Evolutionary conservation across 1,140 invertebrate species (phyloP), one percentile per base, ranked within the genome.

Genomic region (Uloborus diversus): DNA sequence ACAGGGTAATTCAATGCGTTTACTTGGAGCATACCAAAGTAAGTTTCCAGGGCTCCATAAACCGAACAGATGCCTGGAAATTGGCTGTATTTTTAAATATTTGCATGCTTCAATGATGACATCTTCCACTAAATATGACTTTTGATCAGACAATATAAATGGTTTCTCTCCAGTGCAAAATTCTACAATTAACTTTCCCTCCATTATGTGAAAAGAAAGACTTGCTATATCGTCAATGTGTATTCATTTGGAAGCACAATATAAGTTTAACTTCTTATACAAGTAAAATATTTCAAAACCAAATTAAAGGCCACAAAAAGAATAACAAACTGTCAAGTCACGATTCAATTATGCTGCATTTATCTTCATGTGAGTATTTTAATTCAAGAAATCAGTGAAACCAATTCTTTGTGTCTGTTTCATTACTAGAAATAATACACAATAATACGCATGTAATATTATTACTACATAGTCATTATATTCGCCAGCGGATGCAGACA

Each of bases 61-160:
- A 13, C 91, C 91, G 88, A 94, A 96, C 14, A 96, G 86, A 83
- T 94, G 91, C 76, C 92, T 88, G 28, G 91, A 90, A n/a, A 93
- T 85, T 9, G 94, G 93, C 27, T 91, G 89, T 84, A 96, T 93
- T 1, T 89, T 88, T 64, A 93, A 85, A 53, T 89, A 85, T 85
- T 91, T 91, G 82, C 92, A 93, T 66, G 93, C 85, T 83, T 89
- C 85, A 70, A 91, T 91, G 83, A 92, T 92, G 9, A 94, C 87
- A 84, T 94, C 91, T 87, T 95, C 94, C 27, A 88, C 88, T 17
- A 78, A 4, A 64, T 47, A 78, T 11, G 11, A 42, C 28, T 5
- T 57, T 30, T 47, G 33, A n/a, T 14, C 49, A 20, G 4, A 13
- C 11, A 68, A 51, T n/a, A 68, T n/a, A 4, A 81, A 47, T 1